phyloP scores from a whole-genome alignment of 2,888 invertebrate genomes.

The Chrysina gloriosa region DNA sequence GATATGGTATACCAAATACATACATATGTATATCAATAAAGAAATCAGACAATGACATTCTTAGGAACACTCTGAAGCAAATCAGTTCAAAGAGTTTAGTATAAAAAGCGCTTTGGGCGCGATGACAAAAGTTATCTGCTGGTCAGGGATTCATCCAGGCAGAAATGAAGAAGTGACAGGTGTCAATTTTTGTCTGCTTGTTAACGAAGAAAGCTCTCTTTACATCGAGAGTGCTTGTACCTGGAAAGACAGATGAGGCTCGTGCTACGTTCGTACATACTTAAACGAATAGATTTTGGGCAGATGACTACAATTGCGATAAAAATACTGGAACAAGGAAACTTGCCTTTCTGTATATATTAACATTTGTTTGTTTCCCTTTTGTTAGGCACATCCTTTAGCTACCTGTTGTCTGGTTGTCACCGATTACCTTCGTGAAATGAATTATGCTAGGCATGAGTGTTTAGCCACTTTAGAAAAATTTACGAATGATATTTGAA shows the following conservation, averaged over 20 bases:
- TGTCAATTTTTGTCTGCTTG: slow-evolving; percentile 54
- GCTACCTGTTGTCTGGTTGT: slow-evolving; percentile 4
- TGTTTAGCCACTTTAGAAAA: slow-evolving; percentile 4
- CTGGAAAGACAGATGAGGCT: slow-evolving; percentile 55
- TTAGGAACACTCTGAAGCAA: too few relatives aligned
- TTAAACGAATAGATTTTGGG: slow-evolving; percentile 36
- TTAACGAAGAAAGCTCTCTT: slow-evolving; percentile 49
- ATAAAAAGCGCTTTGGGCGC: slow-evolving; percentile 3
- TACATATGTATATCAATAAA: too few relatives aligned
- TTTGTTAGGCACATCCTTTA: not conserved
- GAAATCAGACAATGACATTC: too few relatives aligned
- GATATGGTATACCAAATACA: too few relatives aligned
- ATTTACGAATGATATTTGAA: not conserved
- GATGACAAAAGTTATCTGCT: slow-evolving; percentile 34
- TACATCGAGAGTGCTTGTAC: slow-evolving; percentile 41
- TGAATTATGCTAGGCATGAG: not conserved
- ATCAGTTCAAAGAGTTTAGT: slow-evolving; percentile 1
- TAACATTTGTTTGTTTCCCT: slow-evolving; percentile 27
- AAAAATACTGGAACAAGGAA: slow-evolving; percentile 26
- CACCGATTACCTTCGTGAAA: not conserved
- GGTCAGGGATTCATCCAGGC: slow-evolving; percentile 49
- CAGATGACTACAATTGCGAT: slow-evolving; percentile 26
- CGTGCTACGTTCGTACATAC: slow-evolving; percentile 53
- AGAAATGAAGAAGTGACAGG: slow-evolving; percentile 55
- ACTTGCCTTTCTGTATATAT: slow-evolving; percentile 22